Evolutionary conservation across 2,797 vertebrate genomes (phyloP), one percentile per base, ranked within the genome.

Genomic region (Pachyuromys duprasi): DNA sequence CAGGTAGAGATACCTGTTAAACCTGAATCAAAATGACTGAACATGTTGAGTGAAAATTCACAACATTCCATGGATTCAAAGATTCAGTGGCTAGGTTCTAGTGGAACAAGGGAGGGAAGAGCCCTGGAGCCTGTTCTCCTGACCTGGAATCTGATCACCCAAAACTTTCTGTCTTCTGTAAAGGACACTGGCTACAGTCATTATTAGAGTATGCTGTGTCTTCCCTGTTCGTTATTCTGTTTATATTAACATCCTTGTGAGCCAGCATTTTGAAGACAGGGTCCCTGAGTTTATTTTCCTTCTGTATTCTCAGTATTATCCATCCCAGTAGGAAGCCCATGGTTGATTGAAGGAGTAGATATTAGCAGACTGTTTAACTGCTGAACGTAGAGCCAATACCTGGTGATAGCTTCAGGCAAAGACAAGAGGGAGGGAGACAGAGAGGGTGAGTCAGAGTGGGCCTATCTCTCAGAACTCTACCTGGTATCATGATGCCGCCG

Each of bases 21-120:
- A 65, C 53, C 20, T 5, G 70, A 94, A 28, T 80, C 87, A 60
- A 76, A 92, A 53, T 70, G 80, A 49, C 75, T 79, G 75, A 87
- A 33, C 6, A 33, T 22, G 7, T 89, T 76, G 45, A 86, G 83
- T 95, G 74, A 82, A 93, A 94, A 63, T 57, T 72, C 63, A 74
- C 90, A 57, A 80, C 3, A 49, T 18, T 39, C 36, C 3, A 3
- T 28, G 17, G 45, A 31, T 72, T 95, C 75, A 88, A 22, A 78
- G 84, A 75, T 60, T 65, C 57, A 57, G 75, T 89, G 55, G 17
- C 39, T 96, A 5, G 3, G 75, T 74, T 90, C 80, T 28, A 82
- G 65, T 67, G 65, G 22, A 76, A 57, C 5, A 60, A 86, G 36
- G 86, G 26, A 79, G 31, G 78, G 8, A 62, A 26, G 39, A 74